phyloP scores from a whole-genome alignment of 2,888 invertebrate species.

The Drosophila kuntzei region DNA sequence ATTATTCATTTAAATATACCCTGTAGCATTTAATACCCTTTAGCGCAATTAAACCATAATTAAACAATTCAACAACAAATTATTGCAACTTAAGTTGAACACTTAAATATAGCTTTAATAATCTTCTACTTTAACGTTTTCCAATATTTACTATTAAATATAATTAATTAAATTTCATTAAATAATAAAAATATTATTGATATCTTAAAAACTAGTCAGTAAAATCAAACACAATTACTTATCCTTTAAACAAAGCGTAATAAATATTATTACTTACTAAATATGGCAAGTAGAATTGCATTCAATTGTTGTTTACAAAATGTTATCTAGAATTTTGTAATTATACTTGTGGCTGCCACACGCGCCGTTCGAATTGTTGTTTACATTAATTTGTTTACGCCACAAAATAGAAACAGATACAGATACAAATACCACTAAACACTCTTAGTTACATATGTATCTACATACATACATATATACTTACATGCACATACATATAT shows the following conservation, averaged over 20 bases:
- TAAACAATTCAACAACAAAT: too few species aligned
- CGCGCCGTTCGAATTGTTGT: slow-evolving; percentile 47
- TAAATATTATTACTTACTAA: not conserved
- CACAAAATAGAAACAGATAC: slow-evolving; percentile 11
- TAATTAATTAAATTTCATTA: not conserved
- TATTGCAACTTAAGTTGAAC: too few species aligned
- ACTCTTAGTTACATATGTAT: not conserved
- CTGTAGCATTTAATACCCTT: slow-evolving; percentile 20
- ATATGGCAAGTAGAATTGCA: slow-evolving; percentile 6
- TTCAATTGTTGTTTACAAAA: slow-evolving; percentile 50
- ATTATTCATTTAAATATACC: slow-evolving; percentile 17
- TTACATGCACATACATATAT: not conserved
- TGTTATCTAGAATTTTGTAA: slow-evolving; percentile 27
- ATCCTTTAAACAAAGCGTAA: not conserved
- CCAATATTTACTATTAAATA: not conserved
- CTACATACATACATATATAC: not conserved
- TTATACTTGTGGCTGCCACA: slow-evolving; percentile 32
- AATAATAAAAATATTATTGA: not conserved
- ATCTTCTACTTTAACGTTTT: not conserved
- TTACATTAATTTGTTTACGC: slow-evolving; percentile 59
- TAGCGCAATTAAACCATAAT: not conserved
- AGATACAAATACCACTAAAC: not conserved
- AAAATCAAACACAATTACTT: not conserved
- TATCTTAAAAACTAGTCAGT: not conserved
- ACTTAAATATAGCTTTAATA: not conserved